phyloP scores from a whole-genome alignment of 2,888 invertebrate species.

The Machimus rusticus region DNA sequence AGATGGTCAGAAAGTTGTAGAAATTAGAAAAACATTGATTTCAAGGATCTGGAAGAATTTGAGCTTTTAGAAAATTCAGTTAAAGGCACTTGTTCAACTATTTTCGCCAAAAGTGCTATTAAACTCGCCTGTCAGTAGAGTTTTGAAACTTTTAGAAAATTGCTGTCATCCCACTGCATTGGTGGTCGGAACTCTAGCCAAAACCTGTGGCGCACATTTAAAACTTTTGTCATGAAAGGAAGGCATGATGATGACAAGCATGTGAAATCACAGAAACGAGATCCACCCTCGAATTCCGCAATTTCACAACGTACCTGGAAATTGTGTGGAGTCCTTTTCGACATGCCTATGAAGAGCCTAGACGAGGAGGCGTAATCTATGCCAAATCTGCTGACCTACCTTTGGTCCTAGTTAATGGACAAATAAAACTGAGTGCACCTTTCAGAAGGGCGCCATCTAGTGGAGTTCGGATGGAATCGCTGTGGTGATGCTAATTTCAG shows the following conservation, averaged over 20 bases:
- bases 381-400: slow-evolving; percentile 12
- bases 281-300: background rate
- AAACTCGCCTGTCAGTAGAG: background rate
- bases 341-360: background rate
- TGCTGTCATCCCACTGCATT: background rate
- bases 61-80: background rate
- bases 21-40: background rate
- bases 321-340: background rate
- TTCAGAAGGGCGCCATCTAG: background rate
- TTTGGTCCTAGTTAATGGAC: background rate
- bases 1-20: too few species aligned
- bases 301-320: background rate
- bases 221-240: background rate
- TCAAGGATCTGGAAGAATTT: background rate
- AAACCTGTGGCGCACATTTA: slow-evolving; percentile 8
- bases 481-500: slow-evolving; percentile 13
- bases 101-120: background rate
- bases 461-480: background rate
- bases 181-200: background rate
- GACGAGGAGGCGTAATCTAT: background rate
- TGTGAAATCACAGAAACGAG: background rate
- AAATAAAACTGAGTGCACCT: background rate
- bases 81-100: background rate
- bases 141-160: slow-evolving; percentile 6
- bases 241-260: background rate